Evolutionary conservation across 2,113 vertebrate genomes (phyloP).

Genomic region (Phainopepla nitens): DNA sequence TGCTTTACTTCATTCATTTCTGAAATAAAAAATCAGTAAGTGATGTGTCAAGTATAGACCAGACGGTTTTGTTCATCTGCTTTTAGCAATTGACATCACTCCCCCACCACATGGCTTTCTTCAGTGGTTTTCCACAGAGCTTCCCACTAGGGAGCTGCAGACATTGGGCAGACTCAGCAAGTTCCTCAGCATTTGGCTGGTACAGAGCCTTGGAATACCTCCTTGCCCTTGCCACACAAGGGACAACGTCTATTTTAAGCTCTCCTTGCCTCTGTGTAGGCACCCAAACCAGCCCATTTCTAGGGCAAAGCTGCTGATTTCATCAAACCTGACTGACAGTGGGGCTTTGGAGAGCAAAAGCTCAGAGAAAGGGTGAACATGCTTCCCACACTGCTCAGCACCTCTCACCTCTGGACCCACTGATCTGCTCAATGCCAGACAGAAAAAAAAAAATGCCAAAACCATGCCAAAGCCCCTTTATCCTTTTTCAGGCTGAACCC

Average conservation of each 20-base stretch:
- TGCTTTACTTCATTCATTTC: background rate
- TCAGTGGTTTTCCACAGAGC: background rate
- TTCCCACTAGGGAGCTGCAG: background rate
- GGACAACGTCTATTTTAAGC: background rate
- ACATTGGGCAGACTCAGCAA: background rate
- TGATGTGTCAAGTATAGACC: background rate
- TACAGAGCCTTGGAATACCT: background rate
- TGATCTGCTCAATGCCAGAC: background rate
- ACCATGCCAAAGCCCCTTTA: background rate
- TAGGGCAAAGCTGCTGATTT: background rate
- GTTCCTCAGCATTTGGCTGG: background rate
- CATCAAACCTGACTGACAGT: background rate
- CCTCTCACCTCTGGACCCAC: background rate
- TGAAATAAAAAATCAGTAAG: background rate
- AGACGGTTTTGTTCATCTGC: background rate
- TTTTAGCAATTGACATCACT: background rate
- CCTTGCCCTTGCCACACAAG: too few relatives aligned
- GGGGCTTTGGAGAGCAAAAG: background rate
- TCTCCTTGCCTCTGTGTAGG: background rate
- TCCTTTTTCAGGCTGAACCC: background rate
- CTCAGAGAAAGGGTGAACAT: fast-evolving
- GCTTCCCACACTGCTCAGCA: background rate
- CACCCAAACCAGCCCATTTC: background rate
- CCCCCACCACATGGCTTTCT: background rate
- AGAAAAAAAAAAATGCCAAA: background rate